These are phyloP conservation scores for Sinella curviseta DNA, from an alignment of 1,140 invertebrate genomes.

Conservation along the genomic window DNA sequence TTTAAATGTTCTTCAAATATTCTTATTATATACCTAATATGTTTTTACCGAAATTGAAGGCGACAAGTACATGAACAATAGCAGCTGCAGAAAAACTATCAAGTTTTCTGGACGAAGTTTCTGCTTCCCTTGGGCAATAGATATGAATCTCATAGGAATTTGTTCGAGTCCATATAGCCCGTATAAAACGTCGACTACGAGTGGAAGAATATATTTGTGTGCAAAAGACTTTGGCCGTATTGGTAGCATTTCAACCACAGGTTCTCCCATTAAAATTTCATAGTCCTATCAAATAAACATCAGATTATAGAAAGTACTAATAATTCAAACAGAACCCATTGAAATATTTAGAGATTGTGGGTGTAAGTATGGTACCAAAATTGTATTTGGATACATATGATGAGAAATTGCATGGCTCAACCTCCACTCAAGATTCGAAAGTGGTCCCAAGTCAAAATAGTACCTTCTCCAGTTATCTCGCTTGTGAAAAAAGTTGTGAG, in stretches of 20 bases:
- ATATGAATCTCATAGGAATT: constrained; percentile 37
- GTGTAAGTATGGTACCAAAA: constrained; percentile 47
- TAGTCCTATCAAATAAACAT: constrained; percentile 44
- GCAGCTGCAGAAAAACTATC: constrained; percentile 39
- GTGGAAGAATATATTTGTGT: constrained; percentile 39
- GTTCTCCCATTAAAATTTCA: constrained; percentile 50
- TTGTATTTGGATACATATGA: constrained; percentile 52
- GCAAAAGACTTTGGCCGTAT: constrained; percentile 38
- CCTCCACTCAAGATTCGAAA: constrained; percentile 51
- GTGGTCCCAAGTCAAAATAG: constrained; percentile 49
- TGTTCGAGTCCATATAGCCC: constrained; percentile 33
- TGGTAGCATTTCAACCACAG: constrained; percentile 48
- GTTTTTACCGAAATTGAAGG: not conserved
- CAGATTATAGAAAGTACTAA: not conserved
- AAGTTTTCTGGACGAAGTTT: constrained; percentile 46
- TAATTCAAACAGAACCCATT: not conserved
- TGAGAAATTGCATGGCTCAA: constrained; percentile 53
- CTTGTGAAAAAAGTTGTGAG: constrained; percentile 53
- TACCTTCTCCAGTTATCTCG: constrained; percentile 52
- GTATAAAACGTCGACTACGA: constrained; percentile 36
- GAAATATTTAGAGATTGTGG: too few relatives aligned
- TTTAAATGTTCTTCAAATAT: constrained; percentile 33
- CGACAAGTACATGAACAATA: constrained; percentile 28
- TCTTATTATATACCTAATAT: not conserved
- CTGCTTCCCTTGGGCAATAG: constrained; percentile 35